Base-by-base conservation (phyloP, 2,888 invertebrate genomes). In the Altica lythri region DNA sequence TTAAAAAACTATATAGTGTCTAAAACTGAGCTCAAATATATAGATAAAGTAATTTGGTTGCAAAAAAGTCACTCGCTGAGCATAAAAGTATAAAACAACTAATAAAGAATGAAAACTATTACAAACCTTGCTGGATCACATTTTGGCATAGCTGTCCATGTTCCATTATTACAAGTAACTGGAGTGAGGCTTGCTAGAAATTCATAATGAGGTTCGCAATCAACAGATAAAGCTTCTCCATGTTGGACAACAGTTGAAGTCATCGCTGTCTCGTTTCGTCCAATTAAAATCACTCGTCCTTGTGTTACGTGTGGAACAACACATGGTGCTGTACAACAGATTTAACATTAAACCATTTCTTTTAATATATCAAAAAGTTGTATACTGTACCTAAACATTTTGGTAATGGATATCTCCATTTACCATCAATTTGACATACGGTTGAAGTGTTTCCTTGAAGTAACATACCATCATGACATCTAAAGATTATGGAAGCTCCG, bases 341-440 rank as follows among this genome's bases (percentile, higher is more conserved):
- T 16, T 19, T 13, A 2, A 9, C 16, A 12, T 37, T 8, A 19
- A 14, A 2, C 18, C 8, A 6, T 27, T 14, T 5, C 5, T 17
- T 12, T 10, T 17, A 18, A 12, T 32, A 32, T 12, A 32, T 2
- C 4, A 13, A 32, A 6, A 32, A 4, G 4, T 30, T 10, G 13
- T 46, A 17, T n/a, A 9, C 14, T n/a, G n/a, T n/a, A 92, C 92
- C 90, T 69, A 92, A 80, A 71, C 98, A 99, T 76, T 88, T 88
- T 0, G 98, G 98, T 54, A 94, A 76, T 0, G 92, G 88, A 75
- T 95, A 90, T 64, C 95, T 89, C 98, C 98, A 99, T 62, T 86
- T 87, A 0, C 97, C 98, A 74, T 95, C 92, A 61, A 89, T 90
- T 76, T 92, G 90, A 69, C 99, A 99, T 8, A 96, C 90, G 0